A percentile compares a stretch with the other conserved stretches of the same genome.
Conservation (phyloP, 2,113 vertebrate genomes). For the Pelodiscus sinensis region DNA sequence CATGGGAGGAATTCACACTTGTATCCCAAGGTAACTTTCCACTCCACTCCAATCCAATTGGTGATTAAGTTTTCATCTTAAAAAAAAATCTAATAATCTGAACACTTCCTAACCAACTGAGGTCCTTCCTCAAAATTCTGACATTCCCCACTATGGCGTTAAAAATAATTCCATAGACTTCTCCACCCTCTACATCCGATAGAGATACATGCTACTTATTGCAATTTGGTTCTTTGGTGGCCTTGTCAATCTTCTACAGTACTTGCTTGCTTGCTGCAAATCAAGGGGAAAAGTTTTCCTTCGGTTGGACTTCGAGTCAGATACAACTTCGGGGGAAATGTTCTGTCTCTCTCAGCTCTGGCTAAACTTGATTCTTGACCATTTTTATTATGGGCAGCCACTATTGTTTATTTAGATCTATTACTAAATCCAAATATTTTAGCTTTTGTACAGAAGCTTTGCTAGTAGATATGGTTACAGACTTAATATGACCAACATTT, state of each 20-base stretch:
- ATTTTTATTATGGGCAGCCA: neutral
- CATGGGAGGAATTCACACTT: neutral
- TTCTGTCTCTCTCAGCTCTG: neutral
- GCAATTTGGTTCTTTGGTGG: neutral
- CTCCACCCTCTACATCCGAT: neutral
- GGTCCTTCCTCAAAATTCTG: neutral
- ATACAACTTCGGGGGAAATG: neutral
- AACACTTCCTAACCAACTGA: neutral
- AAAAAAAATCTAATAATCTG: neutral
- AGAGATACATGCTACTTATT: rapidly evolving
- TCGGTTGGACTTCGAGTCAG: neutral
- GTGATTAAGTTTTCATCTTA: neutral
- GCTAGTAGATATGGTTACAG: neutral
- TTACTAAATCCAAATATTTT: neutral
- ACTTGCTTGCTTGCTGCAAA: neutral
- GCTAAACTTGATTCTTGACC: neutral
- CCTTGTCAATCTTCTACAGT: neutral
- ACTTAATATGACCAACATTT: neutral
- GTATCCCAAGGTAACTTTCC: neutral
- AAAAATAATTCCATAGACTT: rapidly evolving
- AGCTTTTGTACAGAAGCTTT: neutral
- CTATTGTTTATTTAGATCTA: neutral
- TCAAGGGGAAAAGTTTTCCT: neutral
- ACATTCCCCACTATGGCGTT: neutral
- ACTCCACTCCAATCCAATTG: neutral